phyloP scores from a whole-genome alignment of 2,888 invertebrate genomes.

The Drosophila testacea region DNA sequence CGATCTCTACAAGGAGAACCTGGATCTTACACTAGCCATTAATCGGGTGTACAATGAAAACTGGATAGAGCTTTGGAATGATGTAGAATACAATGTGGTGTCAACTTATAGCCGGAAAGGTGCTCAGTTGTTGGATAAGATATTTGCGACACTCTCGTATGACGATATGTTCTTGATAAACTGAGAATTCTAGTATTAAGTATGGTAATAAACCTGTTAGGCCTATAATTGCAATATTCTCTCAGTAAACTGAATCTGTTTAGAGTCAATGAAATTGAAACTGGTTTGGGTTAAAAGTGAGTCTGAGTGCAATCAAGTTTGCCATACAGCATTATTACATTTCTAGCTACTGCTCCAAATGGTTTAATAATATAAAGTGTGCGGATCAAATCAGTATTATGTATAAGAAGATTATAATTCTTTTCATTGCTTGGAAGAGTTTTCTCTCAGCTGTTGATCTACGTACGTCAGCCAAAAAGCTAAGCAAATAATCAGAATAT shows the following conservation, averaged over 20 bases:
- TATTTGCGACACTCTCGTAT: constrained; percentile 25
- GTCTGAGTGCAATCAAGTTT: constrained; percentile 1
- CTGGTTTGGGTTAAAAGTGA: constrained; percentile 28
- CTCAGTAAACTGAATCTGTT: constrained; percentile 1
- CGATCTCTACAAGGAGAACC: constrained; percentile 27
- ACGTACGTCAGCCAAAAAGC: constrained; percentile 19
- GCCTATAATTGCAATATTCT: not conserved
- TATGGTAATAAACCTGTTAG: constrained; percentile 27
- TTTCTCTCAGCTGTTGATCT: constrained; percentile 2
- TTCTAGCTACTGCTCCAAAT: not conserved
- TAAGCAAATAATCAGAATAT: not conserved
- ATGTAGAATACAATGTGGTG: constrained; percentile 23
- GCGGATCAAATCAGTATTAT: constrained; percentile 5
- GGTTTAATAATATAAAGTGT: constrained; percentile 1
- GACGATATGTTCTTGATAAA: constrained; percentile 21
- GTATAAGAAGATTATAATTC: not conserved
- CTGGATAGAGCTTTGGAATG: constrained; percentile 47
- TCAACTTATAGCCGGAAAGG: constrained; percentile 2
- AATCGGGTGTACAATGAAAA: constrained; percentile 37
- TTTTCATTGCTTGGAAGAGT: not conserved
- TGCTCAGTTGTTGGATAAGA: constrained; percentile 20
- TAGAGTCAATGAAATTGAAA: constrained; percentile 25
- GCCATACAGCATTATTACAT: not conserved
- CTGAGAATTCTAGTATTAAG: constrained; percentile 9
- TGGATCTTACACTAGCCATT: constrained; percentile 25